Percentiles rank a stretch among this genome's conserved stretches.
Conservation (phyloP, 1,140 invertebrate genomes). For the Rhopalosiphum padi region DNA sequence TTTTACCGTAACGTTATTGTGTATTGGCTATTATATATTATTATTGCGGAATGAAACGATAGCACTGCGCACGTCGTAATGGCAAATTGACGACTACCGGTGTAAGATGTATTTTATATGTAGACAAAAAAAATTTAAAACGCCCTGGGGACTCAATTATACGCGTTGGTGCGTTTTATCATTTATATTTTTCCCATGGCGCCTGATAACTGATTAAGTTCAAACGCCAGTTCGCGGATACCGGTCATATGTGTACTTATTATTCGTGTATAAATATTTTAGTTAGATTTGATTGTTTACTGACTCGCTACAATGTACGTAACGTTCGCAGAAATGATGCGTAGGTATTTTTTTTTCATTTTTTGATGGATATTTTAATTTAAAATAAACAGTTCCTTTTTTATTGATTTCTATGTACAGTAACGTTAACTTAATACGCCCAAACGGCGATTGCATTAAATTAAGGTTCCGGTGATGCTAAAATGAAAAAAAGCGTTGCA, state of each 20-base stretch:
- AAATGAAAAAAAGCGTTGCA: neutral
- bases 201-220: neutral
- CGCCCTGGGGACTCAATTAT: neutral
- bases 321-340: neutral
- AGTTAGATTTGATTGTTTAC: neutral
- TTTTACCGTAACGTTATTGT: neutral
- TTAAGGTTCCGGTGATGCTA: neutral
- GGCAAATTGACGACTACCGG: neutral
- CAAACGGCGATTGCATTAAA: neutral
- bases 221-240: neutral
- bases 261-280: neutral
- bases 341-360: neutral
- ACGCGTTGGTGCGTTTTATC: neutral
- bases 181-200: neutral
- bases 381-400: neutral
- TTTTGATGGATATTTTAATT: neutral
- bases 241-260: neutral
- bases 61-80: neutral
- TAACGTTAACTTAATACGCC: neutral
- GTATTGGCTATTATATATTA: conserved; percentile 8
- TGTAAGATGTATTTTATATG: conserved; percentile 6
- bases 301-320: neutral
- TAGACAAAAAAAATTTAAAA: neutral
- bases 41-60: neutral
- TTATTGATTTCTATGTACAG: neutral